Evolutionary conservation across 2,797 vertebrate species (phyloP).

Genomic region (Sebastes diploproa): DNA sequence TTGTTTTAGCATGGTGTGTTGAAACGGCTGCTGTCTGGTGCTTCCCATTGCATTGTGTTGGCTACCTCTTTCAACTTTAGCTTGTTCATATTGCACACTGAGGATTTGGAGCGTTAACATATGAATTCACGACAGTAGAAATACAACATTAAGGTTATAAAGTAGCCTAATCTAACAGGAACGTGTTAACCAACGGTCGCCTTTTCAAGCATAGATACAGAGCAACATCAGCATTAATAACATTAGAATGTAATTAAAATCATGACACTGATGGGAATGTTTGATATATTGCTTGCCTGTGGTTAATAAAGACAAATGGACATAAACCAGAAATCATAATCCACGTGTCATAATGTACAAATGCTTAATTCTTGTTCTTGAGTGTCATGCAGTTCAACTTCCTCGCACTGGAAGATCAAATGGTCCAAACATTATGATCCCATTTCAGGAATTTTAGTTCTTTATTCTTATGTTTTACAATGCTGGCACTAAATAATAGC

Average conservation of each 20-base stretch:
- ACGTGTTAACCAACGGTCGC: no score
- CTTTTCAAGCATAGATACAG: no score
- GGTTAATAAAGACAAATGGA: background rate
- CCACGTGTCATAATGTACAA: background rate
- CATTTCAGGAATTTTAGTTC: background rate
- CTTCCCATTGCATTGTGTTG: background rate
- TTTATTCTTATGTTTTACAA: background rate
- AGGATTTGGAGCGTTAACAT: background rate
- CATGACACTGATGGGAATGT: no score
- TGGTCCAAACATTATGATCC: background rate
- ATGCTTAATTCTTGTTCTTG: background rate
- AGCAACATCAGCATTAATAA: no score
- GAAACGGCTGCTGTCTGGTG: conserved; percentile 7
- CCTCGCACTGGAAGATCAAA: background rate
- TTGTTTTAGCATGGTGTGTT: background rate
- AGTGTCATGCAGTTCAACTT: background rate
- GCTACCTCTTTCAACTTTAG: background rate
- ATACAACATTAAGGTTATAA: background rate
- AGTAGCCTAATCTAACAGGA: no score
- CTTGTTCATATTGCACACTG: background rate
- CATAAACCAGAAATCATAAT: background rate
- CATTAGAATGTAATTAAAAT: no score
- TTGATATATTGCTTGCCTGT: background rate
- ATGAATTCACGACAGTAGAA: background rate
- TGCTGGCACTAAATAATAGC: background rate